phyloP scores from a whole-genome alignment of 1,140 invertebrate species.

The Reticulitermes speratus region DNA sequence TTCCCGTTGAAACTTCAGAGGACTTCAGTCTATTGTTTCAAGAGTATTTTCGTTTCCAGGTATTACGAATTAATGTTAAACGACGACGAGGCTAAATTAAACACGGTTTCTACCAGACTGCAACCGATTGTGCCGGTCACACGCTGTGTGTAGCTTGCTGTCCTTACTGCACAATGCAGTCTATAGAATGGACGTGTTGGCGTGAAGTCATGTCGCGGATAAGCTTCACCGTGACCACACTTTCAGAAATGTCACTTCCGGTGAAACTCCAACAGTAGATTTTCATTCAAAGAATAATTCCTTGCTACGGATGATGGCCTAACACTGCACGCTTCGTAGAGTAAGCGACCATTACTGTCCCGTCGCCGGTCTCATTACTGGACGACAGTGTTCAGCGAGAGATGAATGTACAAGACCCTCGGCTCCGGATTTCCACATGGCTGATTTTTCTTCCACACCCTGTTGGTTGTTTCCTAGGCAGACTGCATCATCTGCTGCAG shows the following conservation, averaged over 20 bases:
- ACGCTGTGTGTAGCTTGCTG: no score
- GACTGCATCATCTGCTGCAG: background rate
- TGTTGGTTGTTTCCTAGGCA: background rate
- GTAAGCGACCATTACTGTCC: background rate
- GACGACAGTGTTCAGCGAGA: background rate
- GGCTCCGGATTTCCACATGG: conserved; percentile 4
- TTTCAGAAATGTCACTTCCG: background rate
- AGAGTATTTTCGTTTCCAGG: no score
- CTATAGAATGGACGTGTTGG: no score
- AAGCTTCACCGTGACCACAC: background rate
- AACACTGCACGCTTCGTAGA: background rate
- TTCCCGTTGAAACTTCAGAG: no score
- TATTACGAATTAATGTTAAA: no score
- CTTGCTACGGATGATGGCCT: background rate
- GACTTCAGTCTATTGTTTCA: no score
- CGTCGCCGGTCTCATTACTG: background rate
- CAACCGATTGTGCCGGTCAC: no score
- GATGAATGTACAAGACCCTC: background rate
- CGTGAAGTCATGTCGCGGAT: no score
- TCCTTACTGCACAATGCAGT: no score
- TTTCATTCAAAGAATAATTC: conserved; percentile 10
- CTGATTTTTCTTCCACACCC: background rate
- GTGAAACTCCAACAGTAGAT: background rate
- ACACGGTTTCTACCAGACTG: no score
- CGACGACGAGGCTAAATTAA: no score